phyloP scores from a whole-genome alignment of 2,113 vertebrate species.

The Clupea harengus region DNA sequence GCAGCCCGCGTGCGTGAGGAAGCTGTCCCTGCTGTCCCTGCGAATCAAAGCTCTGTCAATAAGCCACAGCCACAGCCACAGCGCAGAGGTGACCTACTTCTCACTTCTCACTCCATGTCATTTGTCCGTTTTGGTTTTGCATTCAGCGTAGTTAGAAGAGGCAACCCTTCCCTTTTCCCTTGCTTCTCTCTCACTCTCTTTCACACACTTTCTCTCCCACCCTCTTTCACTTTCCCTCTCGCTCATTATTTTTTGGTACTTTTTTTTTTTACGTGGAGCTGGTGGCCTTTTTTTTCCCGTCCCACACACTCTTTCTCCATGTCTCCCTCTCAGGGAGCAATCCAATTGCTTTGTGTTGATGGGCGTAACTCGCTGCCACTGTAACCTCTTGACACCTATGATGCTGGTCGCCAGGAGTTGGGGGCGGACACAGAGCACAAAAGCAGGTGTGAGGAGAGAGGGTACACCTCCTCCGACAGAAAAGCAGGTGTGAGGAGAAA shows the following conservation, averaged over 20 bases:
- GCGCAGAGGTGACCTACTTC: neutral
- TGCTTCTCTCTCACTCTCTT: neutral
- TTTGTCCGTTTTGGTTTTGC: neutral
- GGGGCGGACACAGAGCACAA: neutral
- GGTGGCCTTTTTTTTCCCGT: neutral
- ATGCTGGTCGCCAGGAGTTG: constrained; percentile 8
- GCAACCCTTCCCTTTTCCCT: neutral
- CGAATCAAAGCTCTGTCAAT: constrained; percentile 7
- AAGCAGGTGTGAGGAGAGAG: constrained; percentile 23
- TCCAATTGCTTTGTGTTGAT: neutral
- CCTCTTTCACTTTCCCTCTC: neutral
- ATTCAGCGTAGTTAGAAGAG: neutral
- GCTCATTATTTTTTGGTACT: neutral
- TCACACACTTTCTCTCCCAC: neutral
- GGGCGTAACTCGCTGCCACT: constrained; percentile 16
- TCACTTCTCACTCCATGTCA: neutral
- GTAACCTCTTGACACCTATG: constrained; percentile 24
- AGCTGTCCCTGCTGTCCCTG: neutral
- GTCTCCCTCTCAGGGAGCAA: neutral
- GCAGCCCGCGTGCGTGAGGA: no score
- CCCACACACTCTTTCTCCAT: neutral
- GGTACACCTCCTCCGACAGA: constrained; percentile 31
- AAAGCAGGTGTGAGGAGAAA: neutral
- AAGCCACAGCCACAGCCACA: neutral
- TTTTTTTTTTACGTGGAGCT: neutral